phyloP scores from a whole-genome alignment of 2,113 vertebrate genomes.

The Oreocharis arfaki region DNA sequence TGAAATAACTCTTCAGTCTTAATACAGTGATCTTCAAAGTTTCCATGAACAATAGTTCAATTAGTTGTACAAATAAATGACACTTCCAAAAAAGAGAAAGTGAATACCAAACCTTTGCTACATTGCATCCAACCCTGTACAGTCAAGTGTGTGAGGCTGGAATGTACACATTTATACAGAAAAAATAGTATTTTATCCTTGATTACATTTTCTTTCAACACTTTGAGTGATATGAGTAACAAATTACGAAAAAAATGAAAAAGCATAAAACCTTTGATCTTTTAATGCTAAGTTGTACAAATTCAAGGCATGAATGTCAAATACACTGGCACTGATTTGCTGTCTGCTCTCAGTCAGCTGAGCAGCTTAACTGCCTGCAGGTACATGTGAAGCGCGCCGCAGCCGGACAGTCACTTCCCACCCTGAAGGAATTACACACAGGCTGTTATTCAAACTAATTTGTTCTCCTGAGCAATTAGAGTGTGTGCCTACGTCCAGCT shows the following conservation, averaged over 20 bases:
- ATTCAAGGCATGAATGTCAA: not conserved
- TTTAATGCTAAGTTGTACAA: not conserved
- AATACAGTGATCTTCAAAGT: not conserved
- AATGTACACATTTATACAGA: not conserved
- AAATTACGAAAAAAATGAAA: not conserved
- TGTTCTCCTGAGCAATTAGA: not conserved
- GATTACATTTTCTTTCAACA: not conserved
- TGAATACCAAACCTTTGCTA: not conserved
- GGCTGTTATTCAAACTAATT: not conserved
- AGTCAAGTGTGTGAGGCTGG: not conserved
- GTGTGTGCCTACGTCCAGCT: not conserved
- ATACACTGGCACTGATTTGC: not conserved
- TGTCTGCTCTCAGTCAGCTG: not conserved
- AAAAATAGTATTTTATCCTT: not conserved
- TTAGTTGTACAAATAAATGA: not conserved
- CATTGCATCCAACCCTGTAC: not conserved
- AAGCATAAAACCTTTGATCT: not conserved
- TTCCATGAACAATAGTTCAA: not conserved
- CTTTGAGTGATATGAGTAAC: not conserved
- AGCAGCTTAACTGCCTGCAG: not conserved
- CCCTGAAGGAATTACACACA: not conserved
- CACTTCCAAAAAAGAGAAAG: not conserved
- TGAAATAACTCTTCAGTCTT: not conserved
- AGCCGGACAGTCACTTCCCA: not conserved
- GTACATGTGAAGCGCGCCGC: fast-evolving